Base-by-base conservation (phyloP, 2,797 vertebrate genomes). In the Botia kubotai region DNA sequence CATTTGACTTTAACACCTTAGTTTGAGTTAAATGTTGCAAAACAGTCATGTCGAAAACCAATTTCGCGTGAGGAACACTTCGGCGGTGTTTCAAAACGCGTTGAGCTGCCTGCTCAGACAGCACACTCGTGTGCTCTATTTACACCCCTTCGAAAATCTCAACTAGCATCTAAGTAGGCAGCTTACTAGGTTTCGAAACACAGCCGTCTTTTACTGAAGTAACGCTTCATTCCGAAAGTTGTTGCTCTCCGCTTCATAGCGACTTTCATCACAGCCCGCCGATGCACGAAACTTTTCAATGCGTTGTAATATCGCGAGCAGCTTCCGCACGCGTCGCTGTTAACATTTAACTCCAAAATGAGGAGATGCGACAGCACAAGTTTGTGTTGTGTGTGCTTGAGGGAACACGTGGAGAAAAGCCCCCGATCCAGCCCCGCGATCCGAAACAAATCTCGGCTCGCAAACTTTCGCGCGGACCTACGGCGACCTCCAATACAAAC, bases 381-480 rank as follows among this genome's bases (percentile, higher is more conserved):
- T 55, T 65, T 26, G 23, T 26, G 23, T 26, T 26, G 23, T 87
- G 79, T 89, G 83, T 81, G 83, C 80, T 81, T 80, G 79, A 76
- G 85, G 86, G 82, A 90, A 83, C 93, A 93, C 91, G 91, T 93
- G 92, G 92, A 84, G 76, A 75, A 82, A 83, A 87, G 80, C 83
- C 85, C 82, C 3, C 83, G 43, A 81, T 86, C 85, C 70, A 83
- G 86, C 84, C 77, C 87, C 81, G 85, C 14, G 80, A 78, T 84
- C 85, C 82, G 86, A 73, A 57, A 89, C 82, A 93, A 93, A 93
- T 93, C 93, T 92, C 91, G 81, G 90, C 91, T 75, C 83, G 75
- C 83, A 87, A 91, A 90, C 82, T 78, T 85, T 82, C 85, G 29
- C 39, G 58, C 62, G 55, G 63, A 55, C 50, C 48, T 23, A 23